Conservation (phyloP, 1,140 invertebrate genomes). For the Akabosia matsudoensis region DNA sequence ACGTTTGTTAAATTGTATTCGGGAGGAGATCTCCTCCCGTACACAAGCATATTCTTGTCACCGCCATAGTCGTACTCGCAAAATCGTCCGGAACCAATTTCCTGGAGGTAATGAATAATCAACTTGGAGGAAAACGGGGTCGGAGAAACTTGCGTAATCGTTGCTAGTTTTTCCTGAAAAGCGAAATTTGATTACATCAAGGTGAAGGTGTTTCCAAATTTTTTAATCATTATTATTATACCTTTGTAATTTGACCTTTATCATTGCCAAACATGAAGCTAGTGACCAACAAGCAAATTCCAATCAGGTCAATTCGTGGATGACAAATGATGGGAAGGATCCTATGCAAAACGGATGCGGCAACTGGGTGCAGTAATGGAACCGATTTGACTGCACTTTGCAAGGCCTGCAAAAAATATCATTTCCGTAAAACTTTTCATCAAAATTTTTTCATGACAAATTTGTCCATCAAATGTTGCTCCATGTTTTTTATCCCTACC, state of each 20-base stretch:
- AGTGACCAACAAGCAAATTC: not conserved
- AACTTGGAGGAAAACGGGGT: not conserved
- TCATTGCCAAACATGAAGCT: constrained; percentile 5
- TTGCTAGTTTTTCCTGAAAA: not conserved
- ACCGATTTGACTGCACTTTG: not conserved
- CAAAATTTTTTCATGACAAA: too few relatives aligned
- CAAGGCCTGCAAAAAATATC: not conserved
- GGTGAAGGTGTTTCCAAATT: not conserved
- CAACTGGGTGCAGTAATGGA: not conserved
- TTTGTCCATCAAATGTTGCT: too few relatives aligned
- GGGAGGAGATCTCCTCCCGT: constrained; percentile 62
- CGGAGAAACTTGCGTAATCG: not conserved
- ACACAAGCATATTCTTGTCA: constrained; percentile 57
- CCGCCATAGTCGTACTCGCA: constrained; percentile 66
- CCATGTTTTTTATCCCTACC: not conserved
- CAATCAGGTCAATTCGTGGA: constrained; percentile 6
- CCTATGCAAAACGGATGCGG: not conserved
- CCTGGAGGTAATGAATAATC: not conserved
- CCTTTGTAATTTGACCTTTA: constrained; percentile 13
- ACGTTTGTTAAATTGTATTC: constrained; percentile 63
- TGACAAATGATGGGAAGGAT: constrained; percentile 9
- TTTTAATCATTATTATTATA: not conserved
- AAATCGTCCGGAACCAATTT: constrained; percentile 51
- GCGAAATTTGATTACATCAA: not conserved
- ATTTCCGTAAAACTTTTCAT: too few relatives aligned